Conservation (phyloP, 1,140 invertebrate genomes). For the Anastrepha ludens region DNA sequence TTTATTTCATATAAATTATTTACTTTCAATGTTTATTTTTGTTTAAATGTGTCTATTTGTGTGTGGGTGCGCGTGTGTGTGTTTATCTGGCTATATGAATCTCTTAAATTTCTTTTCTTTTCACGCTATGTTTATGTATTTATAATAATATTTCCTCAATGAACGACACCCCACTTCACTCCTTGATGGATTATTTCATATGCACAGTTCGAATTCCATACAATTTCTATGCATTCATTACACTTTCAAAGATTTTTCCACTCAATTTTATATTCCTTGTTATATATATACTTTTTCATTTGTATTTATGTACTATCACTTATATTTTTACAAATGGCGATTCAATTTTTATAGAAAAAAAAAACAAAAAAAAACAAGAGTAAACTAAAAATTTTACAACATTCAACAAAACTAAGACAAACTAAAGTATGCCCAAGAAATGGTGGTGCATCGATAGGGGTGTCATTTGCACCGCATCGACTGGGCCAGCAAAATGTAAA, state of each 20-base stretch:
- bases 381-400: conserved; percentile 2
- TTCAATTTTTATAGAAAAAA: conserved; percentile 54
- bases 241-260: not conserved
- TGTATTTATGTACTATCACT: conserved; percentile 66
- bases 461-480: not conserved
- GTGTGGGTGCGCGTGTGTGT: not conserved
- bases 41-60: conserved; percentile 40
- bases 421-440: conserved; percentile 3
- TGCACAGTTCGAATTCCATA: not conserved
- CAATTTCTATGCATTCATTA: not conserved
- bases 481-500: conserved; percentile 11
- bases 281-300: conserved; percentile 56
- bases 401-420: not conserved
- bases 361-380: conserved; percentile 17
- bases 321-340: conserved; percentile 73
- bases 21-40: conserved; percentile 31
- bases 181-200: not conserved
- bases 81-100: not conserved
- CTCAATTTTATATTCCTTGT: conserved; percentile 1
- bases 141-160: conserved; percentile 58
- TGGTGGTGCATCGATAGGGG: not conserved
- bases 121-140: conserved; percentile 27
- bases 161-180: conserved; percentile 32
- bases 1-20: conserved; percentile 35
- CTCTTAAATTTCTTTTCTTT: conserved; percentile 52